These are phyloP conservation scores for Protonibea diacanthus DNA, from an alignment of 2,797 vertebrate genomes.

Conservation along the genomic window DNA sequence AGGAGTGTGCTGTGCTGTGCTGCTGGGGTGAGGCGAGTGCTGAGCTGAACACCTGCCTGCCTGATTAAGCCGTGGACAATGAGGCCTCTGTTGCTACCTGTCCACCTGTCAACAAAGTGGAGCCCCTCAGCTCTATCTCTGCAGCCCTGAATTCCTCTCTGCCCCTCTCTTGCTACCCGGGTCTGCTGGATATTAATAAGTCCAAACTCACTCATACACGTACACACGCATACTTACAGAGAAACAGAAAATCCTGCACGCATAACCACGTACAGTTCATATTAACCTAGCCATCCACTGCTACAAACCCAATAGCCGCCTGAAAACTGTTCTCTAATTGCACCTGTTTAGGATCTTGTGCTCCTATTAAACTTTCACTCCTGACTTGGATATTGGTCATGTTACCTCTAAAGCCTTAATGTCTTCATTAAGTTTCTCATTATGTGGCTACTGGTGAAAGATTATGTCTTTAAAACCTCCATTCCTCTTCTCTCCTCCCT, in stretches of 20 bases:
- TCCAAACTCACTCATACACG: conserved; percentile 21
- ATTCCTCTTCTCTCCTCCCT: neutral
- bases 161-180: conserved; percentile 58
- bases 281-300: conserved; percentile 19
- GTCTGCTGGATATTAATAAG: conserved; percentile 60
- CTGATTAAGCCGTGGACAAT: conserved; percentile 82
- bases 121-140: conserved; percentile 69
- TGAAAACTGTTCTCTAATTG: neutral
- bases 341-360: conserved; percentile 3
- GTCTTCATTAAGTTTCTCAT: conserved; percentile 21
- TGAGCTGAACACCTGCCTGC: conserved; percentile 81
- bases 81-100: conserved; percentile 79
- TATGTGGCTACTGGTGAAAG: conserved; percentile 11
- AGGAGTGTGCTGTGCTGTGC: conserved; percentile 51
- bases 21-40: conserved; percentile 61
- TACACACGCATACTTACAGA: neutral
- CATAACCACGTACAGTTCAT: neutral
- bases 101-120: conserved; percentile 83
- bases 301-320: neutral
- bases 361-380: neutral
- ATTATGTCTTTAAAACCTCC: neutral
- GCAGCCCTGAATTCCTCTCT: conserved; percentile 78
- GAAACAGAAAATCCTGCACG: neutral
- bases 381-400: conserved; percentile 10
- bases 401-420: conserved; percentile 12